Percentiles rank a stretch among this genome's conserved stretches.
Conservation (phyloP, 2,888 invertebrate genomes). For the Heliconius aoede region DNA sequence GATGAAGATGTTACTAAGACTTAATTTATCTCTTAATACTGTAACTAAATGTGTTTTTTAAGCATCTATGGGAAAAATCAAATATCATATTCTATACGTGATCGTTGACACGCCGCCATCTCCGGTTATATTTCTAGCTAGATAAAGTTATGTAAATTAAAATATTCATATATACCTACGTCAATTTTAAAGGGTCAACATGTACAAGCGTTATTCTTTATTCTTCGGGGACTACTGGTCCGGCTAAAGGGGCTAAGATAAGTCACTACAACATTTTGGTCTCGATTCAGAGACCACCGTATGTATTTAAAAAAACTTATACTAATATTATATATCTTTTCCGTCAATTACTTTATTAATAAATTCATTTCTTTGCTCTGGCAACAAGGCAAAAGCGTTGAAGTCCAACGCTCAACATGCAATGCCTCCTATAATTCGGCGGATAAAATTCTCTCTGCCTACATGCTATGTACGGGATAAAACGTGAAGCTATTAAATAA, state of each 20-base stretch:
- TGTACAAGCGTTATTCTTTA: constrained; percentile 59
- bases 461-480: too few species aligned
- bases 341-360: too few species aligned
- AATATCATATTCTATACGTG: background rate
- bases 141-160: constrained; percentile 1
- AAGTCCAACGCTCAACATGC: too few species aligned
- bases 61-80: background rate
- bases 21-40: background rate
- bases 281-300: constrained; percentile 57
- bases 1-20: constrained; percentile 18
- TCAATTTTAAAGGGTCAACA: constrained; percentile 34
- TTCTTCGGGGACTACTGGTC: constrained; percentile 71
- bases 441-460: too few species aligned
- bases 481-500: too few species aligned
- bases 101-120: background rate
- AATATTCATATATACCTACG: constrained; percentile 17
- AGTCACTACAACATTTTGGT: constrained; percentile 67
- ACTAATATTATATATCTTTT: too few species aligned
- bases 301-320: constrained; percentile 50
- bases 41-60: background rate
- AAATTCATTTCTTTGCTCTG: too few species aligned
- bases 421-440: too few species aligned
- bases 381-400: too few species aligned
- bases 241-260: constrained; percentile 67
- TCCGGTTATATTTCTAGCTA: constrained; percentile 1